Conservation (phyloP, 64 coral and sea anemone genomes). For the Pocillopora damicornis region DNA sequence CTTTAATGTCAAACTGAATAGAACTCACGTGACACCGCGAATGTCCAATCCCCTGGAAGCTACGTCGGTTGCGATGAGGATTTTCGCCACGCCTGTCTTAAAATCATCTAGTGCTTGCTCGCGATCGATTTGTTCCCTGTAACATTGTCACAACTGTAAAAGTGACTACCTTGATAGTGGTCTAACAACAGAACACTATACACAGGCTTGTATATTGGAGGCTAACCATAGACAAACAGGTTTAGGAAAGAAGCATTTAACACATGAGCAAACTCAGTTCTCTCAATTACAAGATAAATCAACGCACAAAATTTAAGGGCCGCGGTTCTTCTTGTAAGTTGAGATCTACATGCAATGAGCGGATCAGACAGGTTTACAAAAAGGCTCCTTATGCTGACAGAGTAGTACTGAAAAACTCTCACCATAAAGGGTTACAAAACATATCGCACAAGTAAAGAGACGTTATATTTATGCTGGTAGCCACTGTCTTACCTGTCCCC, state of each 20-base stretch:
- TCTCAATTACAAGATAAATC: too few relatives aligned
- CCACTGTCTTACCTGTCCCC: conserved; percentile 75
- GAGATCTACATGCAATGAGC: too few relatives aligned
- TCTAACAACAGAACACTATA: background rate
- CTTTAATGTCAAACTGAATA: too few relatives aligned
- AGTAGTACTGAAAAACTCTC: too few relatives aligned
- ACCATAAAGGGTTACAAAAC: background rate
- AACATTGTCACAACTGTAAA: background rate
- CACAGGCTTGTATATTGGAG: background rate
- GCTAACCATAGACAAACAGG: background rate
- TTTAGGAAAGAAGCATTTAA: too few relatives aligned
- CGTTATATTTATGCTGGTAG: background rate
- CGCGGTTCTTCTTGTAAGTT: too few relatives aligned
- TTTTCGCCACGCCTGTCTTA: conserved; percentile 72
- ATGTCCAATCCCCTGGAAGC: conserved; percentile 97
- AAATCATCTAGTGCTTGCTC: conserved; percentile 97
- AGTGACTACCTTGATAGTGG: background rate
- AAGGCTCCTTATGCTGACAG: too few relatives aligned
- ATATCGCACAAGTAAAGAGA: background rate
- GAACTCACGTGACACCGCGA: conserved; percentile 90
- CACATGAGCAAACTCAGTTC: too few relatives aligned
- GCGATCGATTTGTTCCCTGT: conserved; percentile 86
- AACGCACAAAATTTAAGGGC: too few relatives aligned
- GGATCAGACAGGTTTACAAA: too few relatives aligned
- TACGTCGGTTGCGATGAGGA: conserved; percentile 97